Base-by-base conservation (phyloP, 2,888 invertebrate species). In the Andrena camellia region DNA sequence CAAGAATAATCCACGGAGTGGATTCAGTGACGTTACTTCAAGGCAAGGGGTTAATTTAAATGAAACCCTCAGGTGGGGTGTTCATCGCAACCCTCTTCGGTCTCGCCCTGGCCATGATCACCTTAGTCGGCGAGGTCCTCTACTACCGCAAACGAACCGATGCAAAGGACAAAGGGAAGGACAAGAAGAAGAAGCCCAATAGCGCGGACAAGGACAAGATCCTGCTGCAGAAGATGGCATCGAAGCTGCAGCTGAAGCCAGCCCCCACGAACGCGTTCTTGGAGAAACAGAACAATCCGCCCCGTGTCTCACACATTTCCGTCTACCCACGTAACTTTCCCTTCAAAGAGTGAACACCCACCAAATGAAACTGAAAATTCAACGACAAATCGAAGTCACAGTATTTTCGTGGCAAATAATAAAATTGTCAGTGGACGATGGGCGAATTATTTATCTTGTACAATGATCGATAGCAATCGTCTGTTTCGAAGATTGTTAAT, bases 31-130 rank as follows among this genome's bases (percentile, higher is more conserved):
- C 42, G 20, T 52, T 52, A 52, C 7, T 20, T 57, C 4, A 42
- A 42, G 13, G 13, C 42, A 20, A 33, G 6, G 3, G 6, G 20
- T 20, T 31, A 33, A 54, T 68, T 67, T 6, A 26, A 33, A 2
- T 20, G 0, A 1, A 20, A 2, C 17, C 5, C 54, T 92, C 92
- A 97, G 97, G 97, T 68, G 98, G 98, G 0, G 98, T 98, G 0
- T 98, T 98, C 91, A 98, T 98, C 86, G 98, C 98, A 0, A 98
- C 98, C 0, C 94, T 98, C 0, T 97, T 97, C 91, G 98, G 98
- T 0, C 94, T 98, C 2, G 97, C 97, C 0, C 92, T 98, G 70
- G 98, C 98, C 0, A 97, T 98, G 97, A 93, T 98, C 0, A 98
- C 98, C 0, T 93, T 98, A 23, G 97, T 96, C 0, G 96, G 96